These are phyloP conservation scores for Mastacembelus armatus DNA, from an alignment of 2,797 vertebrate species.

Conservation along the genomic window DNA sequence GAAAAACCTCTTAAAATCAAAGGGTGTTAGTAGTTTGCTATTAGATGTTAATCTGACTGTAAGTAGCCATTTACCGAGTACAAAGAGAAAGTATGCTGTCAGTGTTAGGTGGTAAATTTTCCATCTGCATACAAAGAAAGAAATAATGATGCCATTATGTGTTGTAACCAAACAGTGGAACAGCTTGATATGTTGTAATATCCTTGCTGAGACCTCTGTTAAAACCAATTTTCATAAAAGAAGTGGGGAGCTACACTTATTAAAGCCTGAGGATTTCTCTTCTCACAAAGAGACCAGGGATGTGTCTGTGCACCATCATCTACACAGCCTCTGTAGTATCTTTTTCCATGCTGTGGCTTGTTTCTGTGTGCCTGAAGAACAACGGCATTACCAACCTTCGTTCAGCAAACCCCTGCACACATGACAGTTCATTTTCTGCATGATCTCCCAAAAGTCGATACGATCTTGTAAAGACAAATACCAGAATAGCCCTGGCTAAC, in stretches of 20 bases:
- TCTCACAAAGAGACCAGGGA: slow-evolving; percentile 37
- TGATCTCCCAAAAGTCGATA: slow-evolving; percentile 86
- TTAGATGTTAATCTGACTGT: slow-evolving; percentile 72
- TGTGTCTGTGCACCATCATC: slow-evolving; percentile 42
- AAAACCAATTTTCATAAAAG: slow-evolving; percentile 75
- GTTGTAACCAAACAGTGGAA: slow-evolving; percentile 69
- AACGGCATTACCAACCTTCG: slow-evolving; percentile 73
- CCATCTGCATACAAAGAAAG: slow-evolving; percentile 63
- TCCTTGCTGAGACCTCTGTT: slow-evolving; percentile 68
- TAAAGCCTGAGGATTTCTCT: slow-evolving; percentile 66
- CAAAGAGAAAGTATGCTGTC: slow-evolving; percentile 66
- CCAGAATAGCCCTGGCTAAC: slow-evolving; percentile 81
- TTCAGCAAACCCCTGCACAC: slow-evolving; percentile 72
- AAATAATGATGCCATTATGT: slow-evolving; percentile 78
- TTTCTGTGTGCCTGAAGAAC: slow-evolving; percentile 65
- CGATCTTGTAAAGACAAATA: slow-evolving; percentile 86
- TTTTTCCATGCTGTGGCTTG: slow-evolving; percentile 53
- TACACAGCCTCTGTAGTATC: slow-evolving; percentile 41
- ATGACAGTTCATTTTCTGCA: slow-evolving; percentile 88
- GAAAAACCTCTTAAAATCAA: slow-evolving; percentile 56
- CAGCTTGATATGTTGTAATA: slow-evolving; percentile 74
- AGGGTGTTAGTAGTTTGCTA: slow-evolving; percentile 56
- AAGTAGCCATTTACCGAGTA: slow-evolving; percentile 73
- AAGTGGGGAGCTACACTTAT: slow-evolving; percentile 57
- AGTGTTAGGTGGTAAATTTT: slow-evolving; percentile 44